A percentile compares a stretch with the other conserved stretches of the same genome.
Evolutionary conservation across 2,797 vertebrate genomes (phyloP).

Genomic region (Myioborus miniatus): DNA sequence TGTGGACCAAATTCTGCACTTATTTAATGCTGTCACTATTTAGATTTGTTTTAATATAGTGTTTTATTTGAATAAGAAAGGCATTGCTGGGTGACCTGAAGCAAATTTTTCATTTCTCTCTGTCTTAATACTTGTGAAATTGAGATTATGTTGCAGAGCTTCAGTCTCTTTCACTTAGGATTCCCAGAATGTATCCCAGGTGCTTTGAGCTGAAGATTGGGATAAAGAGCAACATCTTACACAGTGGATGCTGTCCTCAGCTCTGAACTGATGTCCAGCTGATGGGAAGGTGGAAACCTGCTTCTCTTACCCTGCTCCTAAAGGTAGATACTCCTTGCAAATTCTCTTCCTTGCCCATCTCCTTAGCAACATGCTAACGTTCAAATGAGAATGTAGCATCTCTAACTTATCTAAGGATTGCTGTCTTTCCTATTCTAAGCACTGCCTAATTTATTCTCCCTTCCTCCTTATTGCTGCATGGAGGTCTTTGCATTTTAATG

Average conservation of each 20-base stretch:
- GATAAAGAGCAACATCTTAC: background rate
- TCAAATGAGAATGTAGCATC: background rate
- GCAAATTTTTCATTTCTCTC: background rate
- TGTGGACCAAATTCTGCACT: background rate
- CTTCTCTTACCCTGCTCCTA: background rate
- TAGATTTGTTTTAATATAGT: background rate
- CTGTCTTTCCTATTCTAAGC: slow-evolving; percentile 21
- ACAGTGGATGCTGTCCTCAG: background rate
- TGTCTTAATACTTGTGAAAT: background rate
- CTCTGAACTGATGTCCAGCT: background rate
- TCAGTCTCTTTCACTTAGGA: background rate
- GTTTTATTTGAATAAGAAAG: background rate
- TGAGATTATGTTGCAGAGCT: background rate
- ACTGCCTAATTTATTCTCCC: slow-evolving; percentile 18
- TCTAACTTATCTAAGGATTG: slow-evolving; percentile 8
- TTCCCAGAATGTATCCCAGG: background rate
- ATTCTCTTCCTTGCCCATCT: slow-evolving; percentile 8
- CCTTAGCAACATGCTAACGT: background rate
- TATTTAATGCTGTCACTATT: background rate
- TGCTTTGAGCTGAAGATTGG: background rate
- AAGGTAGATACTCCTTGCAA: background rate
- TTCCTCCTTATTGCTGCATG: background rate
- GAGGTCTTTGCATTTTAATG: slow-evolving; percentile 12
- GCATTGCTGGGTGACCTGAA: background rate
- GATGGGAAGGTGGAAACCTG: background rate